Base-by-base conservation (phyloP, 1,140 invertebrate species). In the Zaprionus inermis region DNA sequence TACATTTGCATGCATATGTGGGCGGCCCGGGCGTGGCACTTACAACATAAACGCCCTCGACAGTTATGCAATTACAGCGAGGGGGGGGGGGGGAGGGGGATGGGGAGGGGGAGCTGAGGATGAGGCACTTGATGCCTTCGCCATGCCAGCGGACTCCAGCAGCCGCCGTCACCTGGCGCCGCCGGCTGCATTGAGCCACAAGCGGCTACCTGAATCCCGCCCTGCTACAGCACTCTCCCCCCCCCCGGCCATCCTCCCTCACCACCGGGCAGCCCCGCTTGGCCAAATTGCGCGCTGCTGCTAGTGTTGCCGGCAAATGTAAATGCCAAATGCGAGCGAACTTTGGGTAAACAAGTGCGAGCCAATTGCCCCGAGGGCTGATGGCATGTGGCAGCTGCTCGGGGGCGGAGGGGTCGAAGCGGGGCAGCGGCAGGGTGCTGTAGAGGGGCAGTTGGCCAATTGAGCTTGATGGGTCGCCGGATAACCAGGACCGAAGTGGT, bases 11-110 rank as follows among this genome's bases (percentile, higher is more conserved):
- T 49, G 44, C 44, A 22, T 49, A 46, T 46, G 44, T 20, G 44
- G 36, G n/a, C 38, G 18, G 18, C 6, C 1, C 1, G 41, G 41
- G 41, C n/a, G 7, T 46, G 44, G 44, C 18, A 46, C 44, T 12
- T 24, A n/a, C 49, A 54, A 46, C 56, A 65, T 65, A 65, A 65
- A 65, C 20, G 28, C 66, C 54, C 72, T 63, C 67, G 59, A 81
- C 70, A 68, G 81, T 78, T 81, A 67, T 86, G 76, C 82, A 85
- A 81, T 85, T 86, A 88, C 79, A 88, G 73, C 72, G 82, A 79
- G 18, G 79, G 65, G 73, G 81, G 20, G 24, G 24, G 24, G 3
- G 24, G 78, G 57, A 78, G 76, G 82, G 16, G 82, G 76, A 68
- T 70, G 58, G 30, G 30, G 10, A 32, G 30, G 30, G 4, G 0